Evolutionary conservation across 2,888 invertebrate genomes (phyloP).

Genomic region (Agrypnus murinus): DNA sequence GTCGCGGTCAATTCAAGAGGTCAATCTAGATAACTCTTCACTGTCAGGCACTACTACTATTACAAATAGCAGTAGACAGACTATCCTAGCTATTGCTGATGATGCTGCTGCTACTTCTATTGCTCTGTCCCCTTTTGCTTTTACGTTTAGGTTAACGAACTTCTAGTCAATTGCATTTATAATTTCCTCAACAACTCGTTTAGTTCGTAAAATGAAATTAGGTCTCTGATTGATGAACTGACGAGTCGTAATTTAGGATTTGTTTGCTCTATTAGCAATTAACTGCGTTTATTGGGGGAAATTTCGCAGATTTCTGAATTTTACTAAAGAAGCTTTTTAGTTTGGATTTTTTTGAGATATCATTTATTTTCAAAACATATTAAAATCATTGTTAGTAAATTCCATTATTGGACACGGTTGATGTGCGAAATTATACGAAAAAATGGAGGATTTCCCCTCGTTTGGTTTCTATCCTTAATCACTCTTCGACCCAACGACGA

Average conservation of each 20-base stretch:
- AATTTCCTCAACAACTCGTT: slow-evolving; percentile 41
- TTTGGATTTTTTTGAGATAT: no score
- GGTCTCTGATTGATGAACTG: slow-evolving; percentile 33
- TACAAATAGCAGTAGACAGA: background rate
- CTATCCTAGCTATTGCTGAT: background rate
- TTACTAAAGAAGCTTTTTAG: no score
- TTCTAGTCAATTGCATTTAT: slow-evolving; percentile 40
- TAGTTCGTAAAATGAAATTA: slow-evolving; percentile 36
- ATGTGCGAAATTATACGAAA: no score
- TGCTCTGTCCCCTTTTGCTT: slow-evolving; percentile 23
- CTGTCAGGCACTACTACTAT: slow-evolving; percentile 11
- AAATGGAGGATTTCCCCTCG: no score
- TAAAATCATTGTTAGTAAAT: no score
- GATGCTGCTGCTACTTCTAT: slow-evolving; percentile 9
- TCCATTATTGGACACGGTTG: no score
- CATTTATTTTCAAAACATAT: no score
- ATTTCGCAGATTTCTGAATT: no score
- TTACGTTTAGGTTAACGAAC: slow-evolving; percentile 40
- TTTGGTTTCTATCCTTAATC: no score
- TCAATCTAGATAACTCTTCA: slow-evolving; percentile 32
- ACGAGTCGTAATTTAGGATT: slow-evolving; percentile 32
- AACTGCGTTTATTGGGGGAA: no score
- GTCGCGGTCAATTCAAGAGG: slow-evolving; percentile 25
- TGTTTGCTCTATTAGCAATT: slow-evolving; percentile 1
- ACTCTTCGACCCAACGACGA: no score